phyloP scores from a whole-genome alignment of 2,888 invertebrate genomes.

The Drosophila kambysellisi region DNA sequence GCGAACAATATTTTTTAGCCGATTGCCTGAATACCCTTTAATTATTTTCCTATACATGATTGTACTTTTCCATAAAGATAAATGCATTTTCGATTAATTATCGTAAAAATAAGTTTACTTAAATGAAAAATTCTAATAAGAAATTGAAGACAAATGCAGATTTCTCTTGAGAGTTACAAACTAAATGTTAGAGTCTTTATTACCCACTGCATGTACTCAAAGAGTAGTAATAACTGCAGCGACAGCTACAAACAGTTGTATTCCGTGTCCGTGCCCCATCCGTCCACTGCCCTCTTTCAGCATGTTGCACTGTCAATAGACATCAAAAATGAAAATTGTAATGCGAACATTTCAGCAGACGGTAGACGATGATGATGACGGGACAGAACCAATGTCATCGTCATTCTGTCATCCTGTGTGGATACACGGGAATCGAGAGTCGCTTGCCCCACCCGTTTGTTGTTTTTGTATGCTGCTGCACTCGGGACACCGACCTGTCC shows the following conservation, averaged over 20 bases:
- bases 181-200: neutral
- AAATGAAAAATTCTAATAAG: neutral
- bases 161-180: conserved; percentile 4
- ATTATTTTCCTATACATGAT: neutral
- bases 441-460: conserved; percentile 63
- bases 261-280: neutral
- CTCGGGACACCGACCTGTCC: conserved; percentile 2
- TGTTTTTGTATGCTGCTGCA: conserved; percentile 61
- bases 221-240: conserved; percentile 19
- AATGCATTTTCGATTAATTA: neutral
- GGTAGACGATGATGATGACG: conserved; percentile 17
- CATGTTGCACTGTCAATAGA: conserved; percentile 69
- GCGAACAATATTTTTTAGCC: neutral
- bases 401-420: conserved; percentile 52
- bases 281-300: conserved; percentile 1
- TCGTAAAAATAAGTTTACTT: neutral
- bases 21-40: conserved; percentile 4
- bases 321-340: conserved; percentile 79
- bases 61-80: neutral
- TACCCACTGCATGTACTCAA: conserved; percentile 3
- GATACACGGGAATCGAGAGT: conserved; percentile 37
- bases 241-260: conserved; percentile 35
- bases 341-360: conserved; percentile 68
- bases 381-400: conserved; percentile 52
- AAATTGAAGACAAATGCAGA: no score